Evolutionary conservation across 2,113 vertebrate genomes (phyloP).

Genomic region (Sterna hirundo): DNA sequence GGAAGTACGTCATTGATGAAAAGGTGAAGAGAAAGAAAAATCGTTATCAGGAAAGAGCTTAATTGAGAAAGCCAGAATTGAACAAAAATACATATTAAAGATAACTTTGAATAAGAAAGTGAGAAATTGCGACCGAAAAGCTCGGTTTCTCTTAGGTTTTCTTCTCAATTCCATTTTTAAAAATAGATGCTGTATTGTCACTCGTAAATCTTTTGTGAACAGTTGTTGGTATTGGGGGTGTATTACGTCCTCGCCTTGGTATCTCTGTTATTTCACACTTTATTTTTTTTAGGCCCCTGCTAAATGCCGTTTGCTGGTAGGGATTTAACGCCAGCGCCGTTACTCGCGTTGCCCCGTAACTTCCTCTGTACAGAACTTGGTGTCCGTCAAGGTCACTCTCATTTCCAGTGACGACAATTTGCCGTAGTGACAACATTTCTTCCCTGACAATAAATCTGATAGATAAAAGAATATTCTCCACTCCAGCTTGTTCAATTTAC

Average conservation of each 20-base stretch:
- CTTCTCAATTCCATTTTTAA: neutral
- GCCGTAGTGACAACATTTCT: neutral
- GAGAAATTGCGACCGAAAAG: neutral
- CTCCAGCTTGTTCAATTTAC: neutral
- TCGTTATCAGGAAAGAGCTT: accelerated
- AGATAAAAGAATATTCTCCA: neutral
- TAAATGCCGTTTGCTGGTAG: neutral
- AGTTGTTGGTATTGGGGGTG: neutral
- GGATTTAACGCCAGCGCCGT: neutral
- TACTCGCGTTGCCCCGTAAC: neutral
- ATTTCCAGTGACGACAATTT: neutral
- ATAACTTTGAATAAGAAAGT: neutral
- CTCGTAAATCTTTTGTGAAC: neutral
- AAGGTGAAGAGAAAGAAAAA: neutral
- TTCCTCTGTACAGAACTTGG: neutral
- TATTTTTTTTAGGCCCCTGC: neutral
- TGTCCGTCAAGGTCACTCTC: neutral
- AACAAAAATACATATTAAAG: neutral
- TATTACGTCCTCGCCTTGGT: neutral
- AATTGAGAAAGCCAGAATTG: neutral
- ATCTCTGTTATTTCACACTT: neutral
- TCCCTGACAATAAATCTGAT: neutral
- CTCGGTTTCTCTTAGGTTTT: neutral
- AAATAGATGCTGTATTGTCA: neutral
- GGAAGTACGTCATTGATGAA: neutral